Conservation (phyloP, 35 echinoderm and acorn worm species). For the Amphiura filiformis region DNA sequence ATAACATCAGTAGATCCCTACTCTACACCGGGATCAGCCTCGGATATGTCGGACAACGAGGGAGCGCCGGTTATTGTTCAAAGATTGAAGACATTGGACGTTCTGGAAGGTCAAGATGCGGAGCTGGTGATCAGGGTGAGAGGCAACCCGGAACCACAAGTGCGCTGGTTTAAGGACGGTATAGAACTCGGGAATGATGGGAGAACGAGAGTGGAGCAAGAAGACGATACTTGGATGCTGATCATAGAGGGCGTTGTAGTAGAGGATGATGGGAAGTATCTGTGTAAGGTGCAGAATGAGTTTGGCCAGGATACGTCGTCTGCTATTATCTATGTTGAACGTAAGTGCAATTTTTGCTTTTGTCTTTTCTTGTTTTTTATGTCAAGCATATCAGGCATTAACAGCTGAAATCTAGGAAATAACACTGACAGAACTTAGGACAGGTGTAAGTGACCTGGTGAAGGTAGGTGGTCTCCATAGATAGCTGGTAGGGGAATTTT, state of each 20-base stretch:
- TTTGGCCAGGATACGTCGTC: neutral
- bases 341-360: too few species aligned
- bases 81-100: neutral
- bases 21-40: constrained; percentile 4
- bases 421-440: too few species aligned
- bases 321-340: constrained; percentile 22
- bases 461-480: neutral
- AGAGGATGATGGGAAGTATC: constrained; percentile 28
- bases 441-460: neutral
- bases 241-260: neutral
- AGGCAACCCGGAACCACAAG: constrained; percentile 18
- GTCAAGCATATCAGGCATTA: too few species aligned
- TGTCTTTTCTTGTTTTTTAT: neutral
- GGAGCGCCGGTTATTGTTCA: neutral
- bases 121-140: neutral
- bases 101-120: constrained; percentile 18
- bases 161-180: constrained; percentile 23
- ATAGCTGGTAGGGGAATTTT: neutral
- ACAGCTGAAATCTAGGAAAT: too few species aligned
- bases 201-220: neutral
- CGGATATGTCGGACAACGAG: neutral
- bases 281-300: constrained; percentile 22
- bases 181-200: neutral
- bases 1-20: neutral
- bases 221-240: neutral